Conservation (phyloP, 37 sponge, comb jelly and placozoan genomes). For the Aplysina aerophoba region DNA sequence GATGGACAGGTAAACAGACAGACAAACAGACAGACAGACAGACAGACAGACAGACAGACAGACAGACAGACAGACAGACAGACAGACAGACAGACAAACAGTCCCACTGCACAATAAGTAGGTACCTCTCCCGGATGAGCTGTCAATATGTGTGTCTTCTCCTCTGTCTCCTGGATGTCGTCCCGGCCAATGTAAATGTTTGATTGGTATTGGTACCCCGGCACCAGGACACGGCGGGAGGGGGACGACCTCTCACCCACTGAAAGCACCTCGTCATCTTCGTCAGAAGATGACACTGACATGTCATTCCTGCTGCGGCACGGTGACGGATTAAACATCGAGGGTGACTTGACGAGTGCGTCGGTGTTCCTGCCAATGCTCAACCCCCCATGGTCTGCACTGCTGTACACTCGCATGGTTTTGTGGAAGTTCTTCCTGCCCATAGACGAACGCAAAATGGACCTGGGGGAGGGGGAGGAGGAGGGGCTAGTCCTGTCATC, state of each 20-base stretch:
- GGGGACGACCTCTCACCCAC: neutral
- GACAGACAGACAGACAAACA: too few species aligned
- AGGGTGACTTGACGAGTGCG: neutral
- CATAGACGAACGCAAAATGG: neutral
- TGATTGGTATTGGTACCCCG: neutral
- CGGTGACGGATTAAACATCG: neutral
- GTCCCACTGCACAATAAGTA: too few species aligned
- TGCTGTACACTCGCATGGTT: neutral
- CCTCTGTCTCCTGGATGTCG: neutral
- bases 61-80: too few species aligned
- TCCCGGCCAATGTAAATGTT: slow-evolving; percentile 6
- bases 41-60: too few species aligned
- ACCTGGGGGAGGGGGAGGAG: neutral
- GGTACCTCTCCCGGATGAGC: neutral
- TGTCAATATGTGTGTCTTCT: slow-evolving; percentile 13
- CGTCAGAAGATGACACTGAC: slow-evolving; percentile 13
- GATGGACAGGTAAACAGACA: too few species aligned
- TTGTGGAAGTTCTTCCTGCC: neutral
- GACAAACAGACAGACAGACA: too few species aligned
- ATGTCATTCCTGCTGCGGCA: neutral
- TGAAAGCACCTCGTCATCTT: slow-evolving; percentile 2
- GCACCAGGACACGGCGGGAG: neutral
- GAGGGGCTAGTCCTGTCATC: too few species aligned
- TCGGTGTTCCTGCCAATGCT: neutral
- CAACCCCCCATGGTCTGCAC: neutral